These are phyloP conservation scores for Drosophila mulleri DNA, from an alignment of 2,888 invertebrate species.

Conservation along the genomic window DNA sequence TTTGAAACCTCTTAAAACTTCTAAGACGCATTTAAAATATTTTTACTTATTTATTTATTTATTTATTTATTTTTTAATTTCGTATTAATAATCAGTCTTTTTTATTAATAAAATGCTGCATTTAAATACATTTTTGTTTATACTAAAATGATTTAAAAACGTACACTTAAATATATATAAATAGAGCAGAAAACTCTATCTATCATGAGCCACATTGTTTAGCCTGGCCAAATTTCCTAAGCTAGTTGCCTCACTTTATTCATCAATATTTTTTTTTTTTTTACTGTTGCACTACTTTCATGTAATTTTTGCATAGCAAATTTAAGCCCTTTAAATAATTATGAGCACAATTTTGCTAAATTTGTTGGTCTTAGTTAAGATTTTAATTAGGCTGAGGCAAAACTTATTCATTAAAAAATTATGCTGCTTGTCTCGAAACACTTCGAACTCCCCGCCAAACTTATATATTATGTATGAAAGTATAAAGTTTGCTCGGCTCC, in stretches of 20 bases:
- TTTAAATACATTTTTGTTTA: too few relatives aligned
- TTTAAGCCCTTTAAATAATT: background rate
- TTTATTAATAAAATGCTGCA: too few relatives aligned
- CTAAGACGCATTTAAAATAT: too few relatives aligned
- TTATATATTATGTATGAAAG: conserved; percentile 1
- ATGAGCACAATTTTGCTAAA: background rate
- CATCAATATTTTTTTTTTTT: background rate
- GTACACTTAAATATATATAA: too few relatives aligned
- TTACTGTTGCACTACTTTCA: background rate
- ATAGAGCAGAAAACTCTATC: too few relatives aligned
- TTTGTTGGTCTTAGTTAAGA: background rate
- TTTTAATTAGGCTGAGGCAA: conserved; percentile 1
- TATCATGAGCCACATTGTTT: too few relatives aligned
- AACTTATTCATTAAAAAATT: conserved; percentile 3
- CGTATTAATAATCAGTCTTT: too few relatives aligned
- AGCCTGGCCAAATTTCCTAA: background rate
- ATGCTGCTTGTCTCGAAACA: background rate
- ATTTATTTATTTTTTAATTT: too few relatives aligned
- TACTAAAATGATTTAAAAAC: too few relatives aligned
- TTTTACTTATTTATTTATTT: too few relatives aligned
- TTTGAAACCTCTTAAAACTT: too few relatives aligned
- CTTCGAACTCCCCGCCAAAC: conserved; percentile 4
- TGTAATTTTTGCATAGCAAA: background rate
- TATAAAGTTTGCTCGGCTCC: background rate
- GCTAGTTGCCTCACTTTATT: background rate